Evolutionary conservation across 2,797 vertebrate species (phyloP).

Genomic region (Pyrocephalus nanus): DNA sequence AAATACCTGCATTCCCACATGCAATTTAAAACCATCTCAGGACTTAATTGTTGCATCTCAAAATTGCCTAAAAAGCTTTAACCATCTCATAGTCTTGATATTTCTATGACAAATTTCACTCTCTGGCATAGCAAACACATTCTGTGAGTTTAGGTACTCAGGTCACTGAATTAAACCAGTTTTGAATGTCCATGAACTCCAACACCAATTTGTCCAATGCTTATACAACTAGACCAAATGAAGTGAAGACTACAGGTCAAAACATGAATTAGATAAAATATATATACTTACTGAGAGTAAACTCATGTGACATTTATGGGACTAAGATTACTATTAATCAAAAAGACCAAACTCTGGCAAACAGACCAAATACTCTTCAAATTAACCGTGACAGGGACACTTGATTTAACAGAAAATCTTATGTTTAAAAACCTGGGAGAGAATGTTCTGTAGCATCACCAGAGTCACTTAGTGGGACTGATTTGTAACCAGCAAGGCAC

Average conservation of each 20-base stretch:
- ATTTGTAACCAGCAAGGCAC: background rate
- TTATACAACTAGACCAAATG: background rate
- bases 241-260: background rate
- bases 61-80: background rate
- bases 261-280: background rate
- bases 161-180: background rate
- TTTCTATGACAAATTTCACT: background rate
- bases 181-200: background rate
- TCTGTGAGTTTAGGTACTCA: background rate
- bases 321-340: background rate
- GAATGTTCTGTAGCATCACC: background rate
- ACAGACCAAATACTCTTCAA: background rate
- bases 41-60: background rate
- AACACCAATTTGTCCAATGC: background rate
- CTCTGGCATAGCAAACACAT: background rate
- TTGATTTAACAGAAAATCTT: background rate
- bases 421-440: background rate
- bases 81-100: background rate
- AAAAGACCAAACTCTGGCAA: background rate
- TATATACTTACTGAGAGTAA: background rate
- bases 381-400: background rate
- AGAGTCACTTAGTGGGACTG: background rate
- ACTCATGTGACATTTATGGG: background rate
- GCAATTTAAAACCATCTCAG: background rate
- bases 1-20: background rate